Evolutionary conservation across 2,888 invertebrate species (phyloP), one percentile per base, ranked within the genome.

Genomic region (Sipha maydis): DNA sequence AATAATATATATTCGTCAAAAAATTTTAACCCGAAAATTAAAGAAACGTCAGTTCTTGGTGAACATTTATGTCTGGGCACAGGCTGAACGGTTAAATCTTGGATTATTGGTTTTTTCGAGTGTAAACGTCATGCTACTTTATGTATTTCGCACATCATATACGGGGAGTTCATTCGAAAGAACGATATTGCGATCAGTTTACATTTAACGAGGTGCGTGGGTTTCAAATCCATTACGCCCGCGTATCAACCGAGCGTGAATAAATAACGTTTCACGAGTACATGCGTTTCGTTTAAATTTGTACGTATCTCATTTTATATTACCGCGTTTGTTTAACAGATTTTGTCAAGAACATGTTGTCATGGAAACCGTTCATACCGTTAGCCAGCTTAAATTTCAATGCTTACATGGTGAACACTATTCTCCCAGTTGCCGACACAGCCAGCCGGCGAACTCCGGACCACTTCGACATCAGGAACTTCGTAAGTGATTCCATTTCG

Each of bases 361-460:
- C 89, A 11, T 89, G 89, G 89, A 89, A 89, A 84, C 89, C 89
- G 3, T 89, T 89, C 28, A 34, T 83, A n/a, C 82, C 83, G 14
- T 54, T 89, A 17, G 89, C 89, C 17, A 71, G 83, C 48, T 69
- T 89, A n/a, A 83, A 83, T 56, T 89, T 89, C 90, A 94, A 94
- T 0, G 92, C 94, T 19, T 95, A 94, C 91, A 91, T 95, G 86
- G 92, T 93, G 0, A 94, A 95, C 91, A 92, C 93, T 89, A 90
- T 93, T 48, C 91, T 94, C 82, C 93, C 94, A 89, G 91, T 92
- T 0, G 91, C 94, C 34, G 92, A 93, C 77, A 93, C 93, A 0
- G 93, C 92, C 71, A 92, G 92, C 90, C 92, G 92, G 11, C 92
- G 93, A 77, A 93, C 92, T 79, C 48, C 83, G 5, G 79, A 89